Conservation (phyloP, 2,797 vertebrate genomes). For the Onychomys torridus region DNA sequence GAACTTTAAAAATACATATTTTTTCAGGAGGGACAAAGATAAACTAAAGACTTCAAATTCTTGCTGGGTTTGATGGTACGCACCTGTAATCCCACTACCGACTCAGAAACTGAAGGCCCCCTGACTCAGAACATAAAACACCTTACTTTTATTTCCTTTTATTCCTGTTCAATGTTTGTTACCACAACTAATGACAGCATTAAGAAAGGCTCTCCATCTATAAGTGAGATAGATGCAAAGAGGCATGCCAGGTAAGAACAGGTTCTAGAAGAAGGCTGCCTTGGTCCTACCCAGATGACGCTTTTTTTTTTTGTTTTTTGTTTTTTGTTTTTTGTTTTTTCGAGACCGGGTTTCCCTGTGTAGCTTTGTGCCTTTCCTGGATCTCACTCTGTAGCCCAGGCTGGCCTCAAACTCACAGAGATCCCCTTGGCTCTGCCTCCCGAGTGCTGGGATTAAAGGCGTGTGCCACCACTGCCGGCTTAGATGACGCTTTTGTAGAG, state of each 20-base stretch:
- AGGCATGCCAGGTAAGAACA: conserved; percentile 35
- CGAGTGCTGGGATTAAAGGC: no score
- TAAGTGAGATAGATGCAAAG: conserved; percentile 36
- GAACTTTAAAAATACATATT: neutral
- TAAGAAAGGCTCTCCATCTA: conserved; percentile 9
- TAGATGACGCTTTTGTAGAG: neutral
- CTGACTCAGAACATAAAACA: neutral
- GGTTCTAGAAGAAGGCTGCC: neutral
- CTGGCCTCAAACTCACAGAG: no score
- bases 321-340: no score
- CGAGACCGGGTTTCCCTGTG: no score
- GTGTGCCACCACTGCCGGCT: no score
- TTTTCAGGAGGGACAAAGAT: conserved; percentile 43
- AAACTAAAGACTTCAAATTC: neutral
- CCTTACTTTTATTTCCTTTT: conserved; percentile 19
- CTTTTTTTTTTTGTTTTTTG: no score
- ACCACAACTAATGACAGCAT: conserved; percentile 32
- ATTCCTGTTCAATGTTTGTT: conserved; percentile 11
- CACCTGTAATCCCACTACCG: neutral
- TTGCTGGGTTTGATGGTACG: neutral
- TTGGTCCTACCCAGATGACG: conserved; percentile 30
- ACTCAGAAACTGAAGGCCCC: neutral
- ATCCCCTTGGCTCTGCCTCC: no score
- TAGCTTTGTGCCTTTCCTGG: no score
- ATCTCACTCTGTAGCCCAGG: no score